Conservation (phyloP, 1,140 invertebrate genomes). For the Calephelis nemesis region DNA sequence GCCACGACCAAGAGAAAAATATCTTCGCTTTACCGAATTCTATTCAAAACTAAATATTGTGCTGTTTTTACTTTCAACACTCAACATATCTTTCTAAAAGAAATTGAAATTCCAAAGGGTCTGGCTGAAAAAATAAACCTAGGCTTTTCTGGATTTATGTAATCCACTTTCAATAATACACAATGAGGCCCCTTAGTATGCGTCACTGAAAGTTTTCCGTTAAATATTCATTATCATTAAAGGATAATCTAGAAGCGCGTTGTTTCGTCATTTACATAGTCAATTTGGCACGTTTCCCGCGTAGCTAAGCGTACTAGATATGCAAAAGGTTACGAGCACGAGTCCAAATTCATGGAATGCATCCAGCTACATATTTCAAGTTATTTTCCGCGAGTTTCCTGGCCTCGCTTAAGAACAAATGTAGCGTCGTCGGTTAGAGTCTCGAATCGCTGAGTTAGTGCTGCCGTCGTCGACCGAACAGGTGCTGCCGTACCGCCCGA, state of each 20-base stretch:
- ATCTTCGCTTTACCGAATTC: no score
- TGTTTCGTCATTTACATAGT: slow-evolving; percentile 37
- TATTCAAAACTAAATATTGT: no score
- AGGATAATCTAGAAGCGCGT: slow-evolving; percentile 25
- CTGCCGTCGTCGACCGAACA: slow-evolving; percentile 52
- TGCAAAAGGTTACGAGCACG: slow-evolving; percentile 37
- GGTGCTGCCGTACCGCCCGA: slow-evolving; percentile 50
- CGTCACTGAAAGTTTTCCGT: background rate
- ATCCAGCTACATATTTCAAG: slow-evolving; percentile 26
- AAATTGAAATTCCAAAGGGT: no score
- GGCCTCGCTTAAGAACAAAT: slow-evolving; percentile 58
- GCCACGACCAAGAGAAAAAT: no score
- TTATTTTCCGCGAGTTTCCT: slow-evolving; percentile 39
- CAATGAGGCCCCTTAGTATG: background rate
- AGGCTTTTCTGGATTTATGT: background rate
- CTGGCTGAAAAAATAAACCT: no score
- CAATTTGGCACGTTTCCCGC: slow-evolving; percentile 37
- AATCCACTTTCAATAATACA: background rate
- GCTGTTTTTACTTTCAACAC: no score
- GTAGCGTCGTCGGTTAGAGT: slow-evolving; percentile 52
- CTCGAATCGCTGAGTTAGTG: slow-evolving; percentile 68
- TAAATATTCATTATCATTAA: slow-evolving; percentile 25
- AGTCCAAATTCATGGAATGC: slow-evolving; percentile 23
- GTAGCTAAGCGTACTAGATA: slow-evolving; percentile 30
- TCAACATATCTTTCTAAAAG: no score